These are phyloP conservation scores for Rissa tridactyla DNA, from an alignment of 2,113 vertebrate species.

Conservation along the genomic window DNA sequence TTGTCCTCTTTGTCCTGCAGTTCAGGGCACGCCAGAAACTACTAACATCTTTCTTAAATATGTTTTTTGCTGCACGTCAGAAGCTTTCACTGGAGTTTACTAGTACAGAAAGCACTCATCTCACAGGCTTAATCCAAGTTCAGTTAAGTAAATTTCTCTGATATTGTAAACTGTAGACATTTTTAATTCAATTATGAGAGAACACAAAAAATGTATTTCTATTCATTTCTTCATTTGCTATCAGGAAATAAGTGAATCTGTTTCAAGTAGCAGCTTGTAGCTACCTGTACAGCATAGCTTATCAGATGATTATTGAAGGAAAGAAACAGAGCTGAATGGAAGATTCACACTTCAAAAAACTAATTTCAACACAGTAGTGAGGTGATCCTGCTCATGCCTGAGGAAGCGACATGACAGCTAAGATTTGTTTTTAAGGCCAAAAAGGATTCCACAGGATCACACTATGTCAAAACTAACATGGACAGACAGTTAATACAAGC, in stretches of 20 bases:
- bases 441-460: constrained; percentile 32
- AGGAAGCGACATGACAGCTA: not conserved
- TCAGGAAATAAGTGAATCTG: not conserved
- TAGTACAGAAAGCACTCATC: constrained; percentile 22
- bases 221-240: not conserved
- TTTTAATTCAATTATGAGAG: not conserved
- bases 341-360: not conserved
- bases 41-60: not conserved
- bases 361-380: not conserved
- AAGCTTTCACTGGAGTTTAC: not conserved
- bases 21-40: not conserved
- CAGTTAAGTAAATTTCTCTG: not conserved
- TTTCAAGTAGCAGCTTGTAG: constrained; percentile 26
- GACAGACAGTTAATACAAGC: not conserved
- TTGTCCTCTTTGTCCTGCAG: not conserved
- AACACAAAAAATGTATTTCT: not conserved
- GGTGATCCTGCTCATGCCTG: not conserved
- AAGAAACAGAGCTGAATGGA: not conserved
- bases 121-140: constrained; percentile 44
- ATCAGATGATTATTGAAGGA: not conserved
- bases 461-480: not conserved
- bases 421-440: not conserved
- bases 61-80: not conserved
- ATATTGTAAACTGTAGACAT: not conserved
- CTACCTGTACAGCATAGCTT: not conserved